These are phyloP conservation scores for Protonibea diacanthus DNA, from an alignment of 2,797 vertebrate genomes.

Conservation along the genomic window DNA sequence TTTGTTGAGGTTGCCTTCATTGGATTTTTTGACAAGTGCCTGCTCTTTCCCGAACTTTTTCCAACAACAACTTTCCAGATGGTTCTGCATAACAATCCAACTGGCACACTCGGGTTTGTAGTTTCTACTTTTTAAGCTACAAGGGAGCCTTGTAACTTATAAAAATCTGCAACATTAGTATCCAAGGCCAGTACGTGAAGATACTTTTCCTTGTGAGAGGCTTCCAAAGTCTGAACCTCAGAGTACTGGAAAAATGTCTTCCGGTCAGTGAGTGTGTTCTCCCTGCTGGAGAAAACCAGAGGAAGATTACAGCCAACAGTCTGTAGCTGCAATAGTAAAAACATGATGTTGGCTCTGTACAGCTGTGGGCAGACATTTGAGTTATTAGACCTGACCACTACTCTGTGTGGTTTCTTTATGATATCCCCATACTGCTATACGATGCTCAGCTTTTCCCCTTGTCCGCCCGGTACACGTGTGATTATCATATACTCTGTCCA, in stretches of 20 bases:
- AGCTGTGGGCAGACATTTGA: constrained; percentile 1
- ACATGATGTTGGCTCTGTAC: not conserved
- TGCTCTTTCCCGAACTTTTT: too few species aligned
- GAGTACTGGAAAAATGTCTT: not conserved
- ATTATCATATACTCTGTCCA: constrained; percentile 8
- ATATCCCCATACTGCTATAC: not conserved
- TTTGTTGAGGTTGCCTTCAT: too few species aligned
- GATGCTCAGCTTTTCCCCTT: not conserved
- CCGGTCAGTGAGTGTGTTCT: not conserved
- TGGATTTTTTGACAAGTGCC: too few species aligned
- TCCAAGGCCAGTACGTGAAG: not conserved
- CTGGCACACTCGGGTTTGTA: too few species aligned
- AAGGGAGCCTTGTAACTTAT: not conserved
- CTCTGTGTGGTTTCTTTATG: not conserved
- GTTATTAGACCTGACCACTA: not conserved
- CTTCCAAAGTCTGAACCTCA: not conserved
- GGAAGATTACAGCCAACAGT: not conserved
- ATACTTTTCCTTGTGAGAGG: not conserved
- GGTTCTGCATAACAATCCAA: too few species aligned
- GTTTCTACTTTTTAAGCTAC: not conserved
- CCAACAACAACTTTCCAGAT: too few species aligned
- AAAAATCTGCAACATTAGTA: not conserved
- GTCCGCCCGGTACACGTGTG: not conserved
- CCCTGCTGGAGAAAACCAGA: not conserved
- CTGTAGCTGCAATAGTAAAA: constrained; percentile 7